These are phyloP conservation scores for Periphyllus acericola DNA, from an alignment of 2,888 invertebrate species.

Conservation along the genomic window DNA sequence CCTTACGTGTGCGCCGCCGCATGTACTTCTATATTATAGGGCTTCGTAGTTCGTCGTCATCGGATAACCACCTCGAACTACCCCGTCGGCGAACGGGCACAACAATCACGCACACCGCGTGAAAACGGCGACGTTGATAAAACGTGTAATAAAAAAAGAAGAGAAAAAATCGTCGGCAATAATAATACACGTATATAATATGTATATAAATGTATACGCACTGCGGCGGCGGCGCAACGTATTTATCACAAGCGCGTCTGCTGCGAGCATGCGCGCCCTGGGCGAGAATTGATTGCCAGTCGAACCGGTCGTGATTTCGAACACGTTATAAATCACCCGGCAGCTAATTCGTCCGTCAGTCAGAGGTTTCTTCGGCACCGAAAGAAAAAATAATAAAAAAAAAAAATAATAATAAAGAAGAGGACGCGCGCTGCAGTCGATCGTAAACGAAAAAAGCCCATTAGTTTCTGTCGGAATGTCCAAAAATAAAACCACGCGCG, in stretches of 20 bases:
- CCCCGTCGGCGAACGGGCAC: background rate
- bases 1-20: slow-evolving; percentile 45
- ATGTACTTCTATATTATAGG: background rate
- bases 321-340: slow-evolving; percentile 61
- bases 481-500: slow-evolving; percentile 5
- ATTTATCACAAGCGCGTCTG: slow-evolving; percentile 53
- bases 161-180: background rate
- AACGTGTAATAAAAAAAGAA: background rate
- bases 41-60: slow-evolving; percentile 38
- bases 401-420: slow-evolving; percentile 16
- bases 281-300: slow-evolving; percentile 60
- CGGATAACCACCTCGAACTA: background rate
- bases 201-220: background rate
- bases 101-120: background rate
- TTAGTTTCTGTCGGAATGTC: slow-evolving; percentile 47
- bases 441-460: slow-evolving; percentile 7
- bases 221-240: background rate
- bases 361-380: slow-evolving; percentile 53
- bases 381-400: slow-evolving; percentile 12
- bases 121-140: slow-evolving; percentile 40
- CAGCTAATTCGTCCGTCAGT: slow-evolving; percentile 58
- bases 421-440: background rate
- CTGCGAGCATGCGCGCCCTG: slow-evolving; percentile 37
- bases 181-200: background rate
- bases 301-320: slow-evolving; percentile 62